A percentile compares a stretch with the other conserved stretches of the same genome.
Evolutionary conservation across 1,140 invertebrate genomes (phyloP).

Genomic region (Penaeus vannamei): DNA sequence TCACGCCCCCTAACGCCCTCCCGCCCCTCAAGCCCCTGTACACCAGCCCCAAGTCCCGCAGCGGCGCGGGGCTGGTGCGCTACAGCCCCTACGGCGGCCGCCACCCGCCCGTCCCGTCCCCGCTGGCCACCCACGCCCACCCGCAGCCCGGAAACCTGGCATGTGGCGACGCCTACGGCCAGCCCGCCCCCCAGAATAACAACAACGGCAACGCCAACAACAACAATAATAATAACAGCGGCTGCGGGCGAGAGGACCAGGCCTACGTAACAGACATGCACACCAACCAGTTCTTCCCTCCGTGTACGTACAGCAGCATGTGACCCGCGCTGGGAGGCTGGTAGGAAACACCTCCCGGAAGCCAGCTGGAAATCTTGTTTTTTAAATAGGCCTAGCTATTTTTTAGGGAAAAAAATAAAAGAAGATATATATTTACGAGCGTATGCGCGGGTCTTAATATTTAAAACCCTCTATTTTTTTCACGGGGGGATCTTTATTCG

Average conservation of each 20-base stretch:
- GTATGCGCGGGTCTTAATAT: no score
- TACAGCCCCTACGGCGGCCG: constrained; percentile 56
- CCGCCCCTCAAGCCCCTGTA: constrained; percentile 52
- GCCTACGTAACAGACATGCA: constrained; percentile 46
- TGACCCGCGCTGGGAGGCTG: constrained; percentile 41
- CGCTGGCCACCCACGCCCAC: constrained; percentile 58
- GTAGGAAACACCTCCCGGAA: neutral
- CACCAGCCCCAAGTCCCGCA: constrained; percentile 46
- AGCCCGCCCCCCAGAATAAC: neutral
- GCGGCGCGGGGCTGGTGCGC: constrained; percentile 20
- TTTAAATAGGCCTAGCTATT: no score
- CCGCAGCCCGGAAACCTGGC: constrained; percentile 43
- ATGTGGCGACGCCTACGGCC: constrained; percentile 36
- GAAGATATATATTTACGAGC: no score
- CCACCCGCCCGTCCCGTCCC: constrained; percentile 48
- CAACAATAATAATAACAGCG: constrained; percentile 40
- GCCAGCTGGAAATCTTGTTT: neutral
- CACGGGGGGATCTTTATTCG: no score
- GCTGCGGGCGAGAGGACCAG: constrained; percentile 57
- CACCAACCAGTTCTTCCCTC: constrained; percentile 59
- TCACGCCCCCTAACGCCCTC: constrained; percentile 37
- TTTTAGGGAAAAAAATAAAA: no score
- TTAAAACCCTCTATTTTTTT: no score
- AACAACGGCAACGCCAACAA: neutral
- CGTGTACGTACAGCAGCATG: constrained; percentile 57